A percentile compares a stretch with the other conserved stretches of the same genome.
phyloP scores from a whole-genome alignment of 2,113 vertebrate species.

The Thinocorus orbignyianus region DNA sequence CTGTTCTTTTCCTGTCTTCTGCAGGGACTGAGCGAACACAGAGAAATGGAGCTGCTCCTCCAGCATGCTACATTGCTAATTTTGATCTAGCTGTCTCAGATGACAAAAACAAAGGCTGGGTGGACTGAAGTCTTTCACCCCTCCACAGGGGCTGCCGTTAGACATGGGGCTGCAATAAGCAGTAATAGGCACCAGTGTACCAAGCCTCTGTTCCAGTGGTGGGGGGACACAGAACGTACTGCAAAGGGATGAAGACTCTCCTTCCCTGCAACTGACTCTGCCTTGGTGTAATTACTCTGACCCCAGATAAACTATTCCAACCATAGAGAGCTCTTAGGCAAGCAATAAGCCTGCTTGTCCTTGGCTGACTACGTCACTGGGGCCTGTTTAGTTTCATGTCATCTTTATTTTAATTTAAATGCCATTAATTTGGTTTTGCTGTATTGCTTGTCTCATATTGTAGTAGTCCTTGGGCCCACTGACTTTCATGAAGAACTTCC shows the following conservation, averaged over 20 bases:
- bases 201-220: neutral
- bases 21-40: neutral
- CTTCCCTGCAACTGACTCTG: neutral
- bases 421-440: neutral
- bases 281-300: neutral
- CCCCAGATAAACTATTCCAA: neutral
- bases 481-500: neutral
- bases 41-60: neutral
- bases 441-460: neutral
- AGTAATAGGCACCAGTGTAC: fast-evolving
- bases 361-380: neutral
- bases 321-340: neutral
- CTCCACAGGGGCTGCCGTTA: neutral
- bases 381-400: neutral
- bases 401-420: neutral
- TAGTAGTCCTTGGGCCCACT: neutral
- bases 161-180: neutral
- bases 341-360: neutral
- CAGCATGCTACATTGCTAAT: neutral
- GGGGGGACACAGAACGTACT: neutral
- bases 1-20: neutral
- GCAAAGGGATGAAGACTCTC: neutral
- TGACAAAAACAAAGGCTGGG: neutral
- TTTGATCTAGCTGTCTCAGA: neutral
- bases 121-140: neutral